A percentile compares a stretch with the other conserved stretches of the same genome.
These are phyloP conservation scores for Pocillopora grandis DNA, from an alignment of 92 coral and sea anemone species.

Conservation along the genomic window DNA sequence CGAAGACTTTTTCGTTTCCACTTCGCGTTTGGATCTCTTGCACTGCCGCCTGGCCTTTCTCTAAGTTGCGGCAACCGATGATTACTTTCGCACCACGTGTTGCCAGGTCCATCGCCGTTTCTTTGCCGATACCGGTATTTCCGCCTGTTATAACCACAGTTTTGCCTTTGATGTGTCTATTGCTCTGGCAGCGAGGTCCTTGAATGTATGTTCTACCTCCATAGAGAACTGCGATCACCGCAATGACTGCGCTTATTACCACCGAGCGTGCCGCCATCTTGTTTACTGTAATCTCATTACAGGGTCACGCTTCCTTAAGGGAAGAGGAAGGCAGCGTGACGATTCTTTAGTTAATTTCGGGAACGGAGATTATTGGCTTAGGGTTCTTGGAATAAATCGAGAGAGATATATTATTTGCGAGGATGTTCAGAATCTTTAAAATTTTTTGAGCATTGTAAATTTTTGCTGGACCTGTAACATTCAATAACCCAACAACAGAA, in stretches of 20 bases:
- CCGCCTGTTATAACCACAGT: conserved; percentile 73
- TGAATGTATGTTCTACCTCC: conserved; percentile 34
- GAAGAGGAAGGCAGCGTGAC: too few relatives aligned
- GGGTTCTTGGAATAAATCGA: too few relatives aligned
- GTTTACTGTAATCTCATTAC: neutral
- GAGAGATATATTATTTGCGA: too few relatives aligned
- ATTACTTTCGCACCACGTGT: conserved; percentile 56
- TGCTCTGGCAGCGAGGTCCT: conserved; percentile 62
- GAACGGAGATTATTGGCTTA: too few relatives aligned
- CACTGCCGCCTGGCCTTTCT: conserved; percentile 52
- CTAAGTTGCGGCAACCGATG: conserved; percentile 58
- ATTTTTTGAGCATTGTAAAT: too few relatives aligned
- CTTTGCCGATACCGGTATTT: conserved; percentile 64
- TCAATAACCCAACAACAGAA: too few relatives aligned
- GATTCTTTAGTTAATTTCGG: too few relatives aligned
- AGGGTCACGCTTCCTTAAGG: too few relatives aligned
- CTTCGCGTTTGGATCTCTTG: conserved; percentile 62
- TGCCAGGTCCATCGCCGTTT: conserved; percentile 57
- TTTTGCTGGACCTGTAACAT: too few relatives aligned
- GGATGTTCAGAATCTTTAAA: too few relatives aligned
- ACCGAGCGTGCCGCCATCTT: conserved; percentile 7
- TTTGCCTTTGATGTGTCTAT: conserved; percentile 61
- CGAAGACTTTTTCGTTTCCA: conserved; percentile 54
- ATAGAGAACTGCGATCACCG: conserved; percentile 29
- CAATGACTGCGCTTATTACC: conserved; percentile 11